Conservation (phyloP, 2,797 vertebrate species). For the Streptopelia turtur region DNA sequence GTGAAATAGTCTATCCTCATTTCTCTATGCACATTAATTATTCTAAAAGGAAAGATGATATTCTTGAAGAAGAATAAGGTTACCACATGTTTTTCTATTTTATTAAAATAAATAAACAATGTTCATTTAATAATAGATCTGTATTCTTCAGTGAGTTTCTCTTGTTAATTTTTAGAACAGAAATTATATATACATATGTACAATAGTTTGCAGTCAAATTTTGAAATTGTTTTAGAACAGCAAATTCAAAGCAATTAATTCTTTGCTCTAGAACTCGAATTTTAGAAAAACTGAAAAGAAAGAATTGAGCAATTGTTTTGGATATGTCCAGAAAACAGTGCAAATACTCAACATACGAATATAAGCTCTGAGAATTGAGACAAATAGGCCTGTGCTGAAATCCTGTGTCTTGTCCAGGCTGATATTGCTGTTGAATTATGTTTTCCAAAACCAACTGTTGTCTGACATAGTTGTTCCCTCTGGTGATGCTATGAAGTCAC, state of each 20-base stretch:
- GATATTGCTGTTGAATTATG: neutral
- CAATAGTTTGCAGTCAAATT: neutral
- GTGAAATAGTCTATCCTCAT: neutral
- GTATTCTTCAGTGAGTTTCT: neutral
- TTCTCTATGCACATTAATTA: neutral
- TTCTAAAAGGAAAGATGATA: neutral
- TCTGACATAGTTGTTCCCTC: neutral
- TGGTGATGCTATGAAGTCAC: neutral
- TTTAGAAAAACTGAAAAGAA: neutral
- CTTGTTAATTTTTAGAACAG: neutral
- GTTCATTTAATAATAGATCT: neutral
- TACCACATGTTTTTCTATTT: neutral
- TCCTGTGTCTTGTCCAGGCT: neutral
- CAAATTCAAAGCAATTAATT: neutral
- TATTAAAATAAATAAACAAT: neutral
- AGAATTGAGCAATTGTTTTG: neutral
- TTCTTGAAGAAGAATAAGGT: neutral
- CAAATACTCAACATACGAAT: neutral
- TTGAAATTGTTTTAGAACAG: neutral
- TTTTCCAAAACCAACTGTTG: neutral
- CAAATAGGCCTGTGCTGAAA: neutral
- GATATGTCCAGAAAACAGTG: neutral
- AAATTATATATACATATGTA: fast-evolving
- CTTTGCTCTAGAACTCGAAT: neutral
- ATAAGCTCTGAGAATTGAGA: neutral